Evolutionary conservation across 2,797 vertebrate genomes (phyloP).

Genomic region (Eidolon dupreanum): DNA sequence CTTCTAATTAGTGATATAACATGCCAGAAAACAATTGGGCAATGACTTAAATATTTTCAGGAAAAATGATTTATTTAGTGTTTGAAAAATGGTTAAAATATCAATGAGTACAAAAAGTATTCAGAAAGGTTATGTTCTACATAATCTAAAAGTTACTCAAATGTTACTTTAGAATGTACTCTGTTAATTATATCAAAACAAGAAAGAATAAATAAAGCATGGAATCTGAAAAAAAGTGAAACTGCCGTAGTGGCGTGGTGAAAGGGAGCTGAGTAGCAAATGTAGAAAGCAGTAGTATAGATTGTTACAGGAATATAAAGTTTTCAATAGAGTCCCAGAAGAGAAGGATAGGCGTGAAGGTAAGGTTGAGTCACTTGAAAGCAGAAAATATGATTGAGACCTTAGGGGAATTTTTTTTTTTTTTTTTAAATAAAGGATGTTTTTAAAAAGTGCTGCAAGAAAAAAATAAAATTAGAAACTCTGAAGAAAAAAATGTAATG

Average conservation of each 20-base stretch:
- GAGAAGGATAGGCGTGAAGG: neutral
- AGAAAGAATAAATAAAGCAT: neutral
- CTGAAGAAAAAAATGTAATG: neutral
- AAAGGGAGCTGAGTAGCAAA: neutral
- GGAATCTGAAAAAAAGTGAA: neutral
- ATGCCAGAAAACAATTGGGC: neutral
- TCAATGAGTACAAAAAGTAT: neutral
- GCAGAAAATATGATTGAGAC: neutral
- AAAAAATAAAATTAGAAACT: neutral
- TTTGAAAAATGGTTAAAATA: neutral
- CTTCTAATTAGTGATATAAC: neutral
- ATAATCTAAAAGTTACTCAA: neutral
- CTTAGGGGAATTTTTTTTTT: neutral
- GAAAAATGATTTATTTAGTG: neutral
- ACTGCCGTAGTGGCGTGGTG: neutral
- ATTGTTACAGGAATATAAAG: neutral
- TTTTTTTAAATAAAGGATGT: no score
- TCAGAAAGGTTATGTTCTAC: neutral
- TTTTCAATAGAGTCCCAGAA: fast-evolving
- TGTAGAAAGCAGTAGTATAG: neutral
- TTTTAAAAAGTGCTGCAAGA: neutral
- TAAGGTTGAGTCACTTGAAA: neutral
- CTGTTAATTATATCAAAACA: neutral
- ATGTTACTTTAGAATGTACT: neutral
- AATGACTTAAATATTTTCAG: neutral